A percentile compares a stretch with the other conserved stretches of the same genome.
Evolutionary conservation across 92 coral and sea anemone genomes (phyloP).

Genomic region (Siderastrea radians): DNA sequence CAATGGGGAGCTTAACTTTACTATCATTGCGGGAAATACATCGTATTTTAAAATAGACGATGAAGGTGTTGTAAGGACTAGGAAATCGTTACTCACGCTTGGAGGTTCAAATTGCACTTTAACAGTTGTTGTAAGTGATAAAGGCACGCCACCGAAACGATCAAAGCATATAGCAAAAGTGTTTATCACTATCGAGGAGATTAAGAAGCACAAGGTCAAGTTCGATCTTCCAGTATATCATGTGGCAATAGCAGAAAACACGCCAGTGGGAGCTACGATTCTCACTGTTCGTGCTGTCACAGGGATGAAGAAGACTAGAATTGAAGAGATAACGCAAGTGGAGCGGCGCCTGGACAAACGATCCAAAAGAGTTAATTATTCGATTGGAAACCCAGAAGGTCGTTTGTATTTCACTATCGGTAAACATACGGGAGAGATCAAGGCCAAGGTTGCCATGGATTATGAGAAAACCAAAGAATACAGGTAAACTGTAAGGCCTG

Average conservation of each 20-base stretch:
- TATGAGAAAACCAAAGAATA: constrained; percentile 77
- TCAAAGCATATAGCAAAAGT: constrained; percentile 67
- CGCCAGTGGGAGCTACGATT: constrained; percentile 70
- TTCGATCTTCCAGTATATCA: constrained; percentile 80
- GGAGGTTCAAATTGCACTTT: constrained; percentile 68
- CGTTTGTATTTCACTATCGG: constrained; percentile 51
- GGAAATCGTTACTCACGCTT: constrained; percentile 44
- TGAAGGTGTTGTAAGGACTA: constrained; percentile 72
- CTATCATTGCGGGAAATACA: constrained; percentile 66
- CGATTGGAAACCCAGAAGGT: constrained; percentile 69
- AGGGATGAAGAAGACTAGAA: constrained; percentile 51
- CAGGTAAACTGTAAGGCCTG: constrained; percentile 43
- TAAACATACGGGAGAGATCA: constrained; percentile 73
- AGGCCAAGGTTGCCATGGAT: constrained; percentile 62
- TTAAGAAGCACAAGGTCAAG: constrained; percentile 74
- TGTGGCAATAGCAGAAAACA: constrained; percentile 75
- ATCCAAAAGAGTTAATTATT: constrained; percentile 67
- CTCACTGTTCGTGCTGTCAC: constrained; percentile 86
- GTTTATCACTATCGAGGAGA: constrained; percentile 51
- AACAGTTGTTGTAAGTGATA: constrained; percentile 72
- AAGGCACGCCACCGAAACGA: constrained; percentile 76
- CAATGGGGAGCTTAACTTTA: constrained; percentile 69
- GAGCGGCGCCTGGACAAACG: constrained; percentile 48
- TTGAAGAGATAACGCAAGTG: constrained; percentile 22
- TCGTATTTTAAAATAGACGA: constrained; percentile 76